Evolutionary conservation across 2,888 invertebrate species (phyloP), one percentile per base, ranked within the genome.

Genomic region (Drosophila histrio): DNA sequence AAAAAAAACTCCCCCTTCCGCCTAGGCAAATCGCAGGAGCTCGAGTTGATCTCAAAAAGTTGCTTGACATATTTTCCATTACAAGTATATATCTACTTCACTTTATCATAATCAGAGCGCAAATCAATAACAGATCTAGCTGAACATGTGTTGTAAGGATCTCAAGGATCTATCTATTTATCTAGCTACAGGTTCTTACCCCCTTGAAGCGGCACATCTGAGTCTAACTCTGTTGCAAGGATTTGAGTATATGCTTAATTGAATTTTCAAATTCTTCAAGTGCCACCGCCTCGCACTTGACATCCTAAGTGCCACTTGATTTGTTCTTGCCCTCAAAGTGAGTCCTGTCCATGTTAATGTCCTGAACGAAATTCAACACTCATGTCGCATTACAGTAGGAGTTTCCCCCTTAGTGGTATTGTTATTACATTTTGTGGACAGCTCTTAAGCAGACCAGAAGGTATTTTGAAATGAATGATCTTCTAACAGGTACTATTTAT

Each of bases 341-440:
- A 46, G 64, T 69, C 69, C 71, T 57, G 39, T 32, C 24, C 30
- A 17, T 36, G 15, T 6, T 9, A 17, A 21, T 21, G 30, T 53
- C 50, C 63, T 52, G 19, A 9, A 8, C 9, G 76, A 44, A 59
- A 64, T 39, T 13, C 49, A 39, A 74, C 24, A 68, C 53, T 15
- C 13, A 3, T 17, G 26, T 22, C 36, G 11, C 28, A 9, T 43
- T 7, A 36, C 36, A 24, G 39, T 28, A 24, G 38, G 19, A 28
- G 77, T 54, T 72, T 65, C 77, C 72, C 36, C 24, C 17, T 17
- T 28, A 4, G 13, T 32, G 7, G 13, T 17, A 39, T 24, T 73
- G 77, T 73, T 77, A 54, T 58, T 15, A 72, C 73, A 77, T 66
- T 66, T 77, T 50, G 73, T 34, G 39, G 44, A 24, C 46, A 53